A percentile compares a stretch with the other conserved stretches of the same genome.
Conservation (phyloP, 2,113 vertebrate genomes). For the Setophaga kirtlandii region DNA sequence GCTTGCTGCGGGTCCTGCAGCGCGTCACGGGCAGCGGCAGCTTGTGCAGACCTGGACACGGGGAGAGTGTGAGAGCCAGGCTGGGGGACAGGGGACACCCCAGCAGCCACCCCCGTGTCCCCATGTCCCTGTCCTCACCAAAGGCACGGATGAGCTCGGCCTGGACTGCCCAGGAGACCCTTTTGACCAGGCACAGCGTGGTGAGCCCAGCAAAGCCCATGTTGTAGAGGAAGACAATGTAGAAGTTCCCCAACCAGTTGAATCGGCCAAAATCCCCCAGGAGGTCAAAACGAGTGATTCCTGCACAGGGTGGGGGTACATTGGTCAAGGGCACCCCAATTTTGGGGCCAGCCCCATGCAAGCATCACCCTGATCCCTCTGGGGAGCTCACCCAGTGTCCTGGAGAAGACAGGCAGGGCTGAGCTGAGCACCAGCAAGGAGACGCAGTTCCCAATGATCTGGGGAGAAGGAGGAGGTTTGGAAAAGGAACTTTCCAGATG, state of each 20-base stretch:
- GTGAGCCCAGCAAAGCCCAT: slow-evolving; percentile 92
- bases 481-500: neutral
- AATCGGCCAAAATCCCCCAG: slow-evolving; percentile 94
- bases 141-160: slow-evolving; percentile 92
- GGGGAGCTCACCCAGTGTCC: slow-evolving; percentile 87
- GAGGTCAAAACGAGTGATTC: slow-evolving; percentile 94
- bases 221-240: slow-evolving; percentile 94
- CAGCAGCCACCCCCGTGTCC: neutral
- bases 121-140: slow-evolving; percentile 75
- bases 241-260: slow-evolving; percentile 96
- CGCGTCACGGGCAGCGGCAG: slow-evolving; percentile 83
- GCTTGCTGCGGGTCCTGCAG: slow-evolving; percentile 69
- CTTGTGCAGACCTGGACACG: slow-evolving; percentile 85
- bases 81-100: neutral
- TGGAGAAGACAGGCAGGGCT: slow-evolving; percentile 93
- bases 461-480: neutral
- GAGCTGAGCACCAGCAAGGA: slow-evolving; percentile 94
- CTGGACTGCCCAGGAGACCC: slow-evolving; percentile 89
- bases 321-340: neutral
- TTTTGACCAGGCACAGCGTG: slow-evolving; percentile 92
- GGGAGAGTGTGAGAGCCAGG: neutral
- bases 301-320: slow-evolving; percentile 49
- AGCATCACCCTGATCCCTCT: neutral
- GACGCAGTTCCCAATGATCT: slow-evolving; percentile 98
- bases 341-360: neutral